Evolutionary conservation across 2,888 invertebrate genomes (phyloP).

Genomic region (Diarsia mendica): DNA sequence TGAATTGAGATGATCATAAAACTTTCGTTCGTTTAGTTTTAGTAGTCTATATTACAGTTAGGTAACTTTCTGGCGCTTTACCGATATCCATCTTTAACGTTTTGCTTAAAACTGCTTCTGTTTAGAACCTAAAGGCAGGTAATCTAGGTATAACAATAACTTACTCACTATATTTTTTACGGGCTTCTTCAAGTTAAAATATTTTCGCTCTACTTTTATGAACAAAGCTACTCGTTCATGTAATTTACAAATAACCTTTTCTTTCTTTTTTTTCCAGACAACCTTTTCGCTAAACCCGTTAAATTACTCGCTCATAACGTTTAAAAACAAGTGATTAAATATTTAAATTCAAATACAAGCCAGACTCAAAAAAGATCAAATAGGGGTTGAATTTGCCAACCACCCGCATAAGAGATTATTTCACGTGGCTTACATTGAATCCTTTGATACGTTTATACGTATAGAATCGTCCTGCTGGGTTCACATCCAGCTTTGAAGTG

Average conservation of each 20-base stretch:
- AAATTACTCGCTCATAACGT: constrained; percentile 27
- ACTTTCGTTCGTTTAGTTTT: background rate
- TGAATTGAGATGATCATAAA: background rate
- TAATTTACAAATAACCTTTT: constrained; percentile 45
- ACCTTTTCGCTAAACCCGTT: constrained; percentile 20
- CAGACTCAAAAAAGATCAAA: constrained; percentile 54
- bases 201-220: constrained; percentile 10
- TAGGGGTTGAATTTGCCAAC: constrained; percentile 63
- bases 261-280: constrained; percentile 10
- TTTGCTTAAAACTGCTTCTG: constrained; percentile 9
- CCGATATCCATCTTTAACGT: background rate
- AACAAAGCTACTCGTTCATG: constrained; percentile 7
- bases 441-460: constrained; percentile 63
- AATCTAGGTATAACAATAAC: constrained; percentile 21
- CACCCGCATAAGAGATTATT: constrained; percentile 68
- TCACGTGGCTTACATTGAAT: constrained; percentile 64
- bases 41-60: background rate
- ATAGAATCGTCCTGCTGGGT: constrained; percentile 65
- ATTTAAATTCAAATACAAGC: constrained; percentile 58
- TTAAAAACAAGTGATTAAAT: constrained; percentile 47
- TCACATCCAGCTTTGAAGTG: constrained; percentile 65
- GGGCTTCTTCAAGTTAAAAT: constrained; percentile 12
- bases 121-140: constrained; percentile 16
- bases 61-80: background rate
- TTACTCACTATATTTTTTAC: constrained; percentile 27